Percentiles rank a stretch among this genome's conserved stretches.
Conservation (phyloP, 1,140 invertebrate genomes). For the Drosophila nigromelanica region DNA sequence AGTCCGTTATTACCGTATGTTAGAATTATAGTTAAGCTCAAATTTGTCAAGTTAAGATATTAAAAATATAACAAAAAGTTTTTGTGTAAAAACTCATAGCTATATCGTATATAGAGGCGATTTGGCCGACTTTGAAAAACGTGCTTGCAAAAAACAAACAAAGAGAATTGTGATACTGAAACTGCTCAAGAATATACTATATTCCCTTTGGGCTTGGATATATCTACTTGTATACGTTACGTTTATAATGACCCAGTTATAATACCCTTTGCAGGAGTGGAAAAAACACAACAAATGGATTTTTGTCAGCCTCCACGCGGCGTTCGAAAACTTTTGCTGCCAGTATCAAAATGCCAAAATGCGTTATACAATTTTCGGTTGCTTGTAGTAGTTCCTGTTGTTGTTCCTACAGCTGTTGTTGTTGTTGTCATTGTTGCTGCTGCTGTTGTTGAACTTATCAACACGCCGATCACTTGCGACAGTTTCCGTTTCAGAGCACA, state of each 20-base stretch:
- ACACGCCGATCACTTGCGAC: conserved; percentile 80
- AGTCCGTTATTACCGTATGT: too few relatives aligned
- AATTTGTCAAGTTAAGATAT: too few relatives aligned
- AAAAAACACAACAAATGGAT: conserved; percentile 58
- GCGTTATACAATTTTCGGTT: conserved; percentile 47
- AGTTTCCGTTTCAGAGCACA: conserved; percentile 74
- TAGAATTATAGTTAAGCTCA: too few relatives aligned
- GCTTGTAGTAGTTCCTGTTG: conserved; percentile 27
- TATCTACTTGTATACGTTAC: too few relatives aligned
- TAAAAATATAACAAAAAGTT: too few relatives aligned
- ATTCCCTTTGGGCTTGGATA: too few relatives aligned
- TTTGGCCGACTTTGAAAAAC: too few relatives aligned
- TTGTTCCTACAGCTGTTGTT: conserved; percentile 32
- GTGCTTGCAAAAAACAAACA: too few relatives aligned
- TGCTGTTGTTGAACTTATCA: conserved; percentile 72
- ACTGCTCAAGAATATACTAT: too few relatives aligned
- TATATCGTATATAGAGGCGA: too few relatives aligned
- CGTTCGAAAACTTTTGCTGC: conserved; percentile 55
- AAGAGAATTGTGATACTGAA: too few relatives aligned
- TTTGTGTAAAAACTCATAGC: too few relatives aligned
- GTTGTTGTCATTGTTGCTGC: conserved; percentile 14
- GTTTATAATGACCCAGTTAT: background rate
- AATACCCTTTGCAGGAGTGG: conserved; percentile 21
- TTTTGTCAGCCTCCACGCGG: conserved; percentile 42
- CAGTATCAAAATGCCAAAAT: conserved; percentile 44